Percentiles rank a stretch among this genome's conserved stretches.
phyloP scores from a whole-genome alignment of 2,113 vertebrate species.

The Paratilapia polleni region DNA sequence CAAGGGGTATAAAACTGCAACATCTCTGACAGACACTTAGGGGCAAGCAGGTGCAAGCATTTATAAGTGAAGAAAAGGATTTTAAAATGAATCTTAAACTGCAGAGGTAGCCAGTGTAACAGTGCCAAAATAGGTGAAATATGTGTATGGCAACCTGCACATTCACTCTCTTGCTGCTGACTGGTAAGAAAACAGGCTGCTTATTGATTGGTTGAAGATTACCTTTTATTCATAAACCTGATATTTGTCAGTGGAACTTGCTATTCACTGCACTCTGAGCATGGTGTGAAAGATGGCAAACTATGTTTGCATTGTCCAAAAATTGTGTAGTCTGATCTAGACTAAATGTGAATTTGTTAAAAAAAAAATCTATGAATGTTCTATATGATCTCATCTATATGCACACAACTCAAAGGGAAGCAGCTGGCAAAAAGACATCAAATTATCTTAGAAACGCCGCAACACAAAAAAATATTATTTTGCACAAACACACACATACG shows the following conservation, averaged over 20 bases:
- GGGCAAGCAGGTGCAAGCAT: neutral
- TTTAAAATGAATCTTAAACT: neutral
- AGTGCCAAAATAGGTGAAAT: neutral
- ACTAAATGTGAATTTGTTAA: neutral
- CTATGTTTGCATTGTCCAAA: neutral
- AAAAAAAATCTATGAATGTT: slow-evolving; percentile 4
- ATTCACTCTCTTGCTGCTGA: neutral
- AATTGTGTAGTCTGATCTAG: neutral
- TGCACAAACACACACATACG: neutral
- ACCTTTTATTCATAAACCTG: neutral
- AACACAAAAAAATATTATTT: slow-evolving; percentile 8
- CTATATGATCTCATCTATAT: neutral
- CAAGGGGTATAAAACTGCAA: neutral
- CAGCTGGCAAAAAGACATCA: slow-evolving; percentile 33
- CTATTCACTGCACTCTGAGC: neutral
- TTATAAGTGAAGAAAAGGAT: neutral
- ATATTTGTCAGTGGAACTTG: neutral
- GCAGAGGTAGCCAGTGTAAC: neutral
- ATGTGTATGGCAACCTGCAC: neutral
- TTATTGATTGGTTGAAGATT: neutral
- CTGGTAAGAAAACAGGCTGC: neutral
- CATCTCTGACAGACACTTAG: neutral
- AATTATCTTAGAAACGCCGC: neutral
- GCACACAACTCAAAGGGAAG: slow-evolving; percentile 1
- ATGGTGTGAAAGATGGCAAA: neutral